These are phyloP conservation scores for Rattus rattus DNA, from an alignment of 2,113 vertebrate species.

Conservation along the genomic window DNA sequence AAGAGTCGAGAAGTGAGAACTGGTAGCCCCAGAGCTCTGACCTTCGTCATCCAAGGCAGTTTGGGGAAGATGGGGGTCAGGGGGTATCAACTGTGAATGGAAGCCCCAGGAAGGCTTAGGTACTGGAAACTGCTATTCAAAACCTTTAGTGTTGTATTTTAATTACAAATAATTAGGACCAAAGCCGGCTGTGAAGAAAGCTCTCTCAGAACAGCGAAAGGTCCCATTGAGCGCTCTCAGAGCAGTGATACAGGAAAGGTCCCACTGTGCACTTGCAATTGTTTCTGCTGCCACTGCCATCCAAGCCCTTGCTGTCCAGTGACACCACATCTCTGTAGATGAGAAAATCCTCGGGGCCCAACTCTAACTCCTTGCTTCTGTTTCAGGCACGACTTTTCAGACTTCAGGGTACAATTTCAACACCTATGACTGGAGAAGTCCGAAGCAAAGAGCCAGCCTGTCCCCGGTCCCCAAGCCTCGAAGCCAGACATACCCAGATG, in stretches of 20 bases:
- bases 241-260: not conserved
- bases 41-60: not conserved
- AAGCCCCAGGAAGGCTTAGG: not conserved
- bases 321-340: not conserved
- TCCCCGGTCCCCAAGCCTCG: conserved; percentile 91
- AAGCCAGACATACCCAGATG: conserved; percentile 92
- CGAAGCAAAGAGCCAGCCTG: conserved; percentile 91
- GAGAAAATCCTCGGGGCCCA: not conserved
- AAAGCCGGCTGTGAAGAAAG: not conserved
- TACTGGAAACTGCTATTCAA: not conserved
- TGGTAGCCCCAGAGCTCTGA: not conserved
- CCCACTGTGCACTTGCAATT: no score
- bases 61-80: not conserved
- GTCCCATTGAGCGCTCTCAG: no score
- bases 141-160: not conserved
- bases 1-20: not conserved
- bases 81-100: not conserved
- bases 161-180: not conserved
- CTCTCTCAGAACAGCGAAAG: not conserved
- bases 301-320: not conserved
- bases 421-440: conserved; percentile 94
- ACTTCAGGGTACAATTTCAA: conserved; percentile 94
- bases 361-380: not conserved
- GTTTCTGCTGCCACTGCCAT: not conserved
- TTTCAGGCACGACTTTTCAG: conserved; percentile 91